These are phyloP conservation scores for Pogonocherus hispidulus DNA, from an alignment of 2,888 invertebrate genomes.

Conservation along the genomic window DNA sequence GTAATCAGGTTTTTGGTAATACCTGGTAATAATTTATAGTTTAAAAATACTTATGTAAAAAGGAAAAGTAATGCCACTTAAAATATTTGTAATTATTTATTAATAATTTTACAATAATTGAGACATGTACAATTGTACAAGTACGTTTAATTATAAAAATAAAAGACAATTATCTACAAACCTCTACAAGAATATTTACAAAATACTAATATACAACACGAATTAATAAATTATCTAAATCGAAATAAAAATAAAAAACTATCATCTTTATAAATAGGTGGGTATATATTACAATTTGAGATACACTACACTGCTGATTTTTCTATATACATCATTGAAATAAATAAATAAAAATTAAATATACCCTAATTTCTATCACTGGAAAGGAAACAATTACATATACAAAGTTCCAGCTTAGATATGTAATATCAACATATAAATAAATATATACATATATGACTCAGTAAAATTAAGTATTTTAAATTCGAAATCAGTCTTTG, in stretches of 20 bases:
- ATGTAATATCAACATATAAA: constrained; percentile 41
- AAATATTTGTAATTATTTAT: constrained; percentile 48
- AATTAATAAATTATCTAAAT: constrained; percentile 55
- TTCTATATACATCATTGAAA: constrained; percentile 54
- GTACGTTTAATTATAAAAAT: constrained; percentile 57
- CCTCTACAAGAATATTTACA: constrained; percentile 51
- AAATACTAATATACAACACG: constrained; percentile 54
- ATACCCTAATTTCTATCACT: constrained; percentile 24
- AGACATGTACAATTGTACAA: constrained; percentile 53
- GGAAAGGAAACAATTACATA: constrained; percentile 20
- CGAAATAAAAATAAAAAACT: constrained; percentile 46
- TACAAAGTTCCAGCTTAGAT: constrained; percentile 26
- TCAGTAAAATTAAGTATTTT: constrained; percentile 31
- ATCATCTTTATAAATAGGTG: constrained; percentile 49
- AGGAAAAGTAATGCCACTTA: not conserved
- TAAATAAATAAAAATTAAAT: constrained; percentile 53
- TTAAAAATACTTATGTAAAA: not conserved
- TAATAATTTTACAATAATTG: constrained; percentile 54
- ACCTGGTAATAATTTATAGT: not conserved
- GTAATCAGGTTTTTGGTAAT: constrained; percentile 2
- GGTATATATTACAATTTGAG: constrained; percentile 59
- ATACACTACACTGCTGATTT: constrained; percentile 61
- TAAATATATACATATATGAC: constrained; percentile 44
- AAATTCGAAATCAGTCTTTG: constrained; percentile 56
- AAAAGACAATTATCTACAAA: constrained; percentile 51